These are phyloP conservation scores for Acipenser ruthenus DNA, from an alignment of 2,797 vertebrate genomes.

Conservation along the genomic window DNA sequence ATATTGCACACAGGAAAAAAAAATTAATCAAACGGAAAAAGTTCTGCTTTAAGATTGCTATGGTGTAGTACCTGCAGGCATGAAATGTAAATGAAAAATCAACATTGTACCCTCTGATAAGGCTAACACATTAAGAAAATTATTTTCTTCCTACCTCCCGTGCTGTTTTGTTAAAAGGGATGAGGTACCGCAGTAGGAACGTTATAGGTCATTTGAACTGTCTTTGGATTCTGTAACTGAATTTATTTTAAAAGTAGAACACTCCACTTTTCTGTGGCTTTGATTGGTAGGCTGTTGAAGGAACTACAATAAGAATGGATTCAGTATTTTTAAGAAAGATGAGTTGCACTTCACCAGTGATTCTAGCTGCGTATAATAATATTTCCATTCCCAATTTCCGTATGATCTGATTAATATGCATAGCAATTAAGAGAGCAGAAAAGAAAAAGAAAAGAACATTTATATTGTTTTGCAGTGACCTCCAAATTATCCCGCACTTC, in stretches of 20 bases:
- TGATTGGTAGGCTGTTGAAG: no score
- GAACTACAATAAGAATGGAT: no score
- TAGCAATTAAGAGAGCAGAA: no score
- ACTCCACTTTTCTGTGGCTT: no score
- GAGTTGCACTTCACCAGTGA: no score
- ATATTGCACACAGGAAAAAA: conserved; percentile 87
- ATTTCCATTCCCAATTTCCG: no score
- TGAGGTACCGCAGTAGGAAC: conserved; percentile 58
- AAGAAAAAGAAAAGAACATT: no score
- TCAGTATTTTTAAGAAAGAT: no score
- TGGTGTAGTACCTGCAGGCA: conserved; percentile 94
- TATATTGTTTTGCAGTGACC: no score
- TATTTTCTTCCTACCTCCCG: conserved; percentile 82
- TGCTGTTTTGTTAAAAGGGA: conserved; percentile 76
- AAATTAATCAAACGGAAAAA: conserved; percentile 98
- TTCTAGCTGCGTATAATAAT: no score
- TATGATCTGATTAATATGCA: no score
- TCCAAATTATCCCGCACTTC: no score
- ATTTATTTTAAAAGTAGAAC: conserved; percentile 37
- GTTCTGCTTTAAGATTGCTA: conserved; percentile 91
- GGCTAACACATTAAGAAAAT: conserved; percentile 98
- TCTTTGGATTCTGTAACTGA: conserved; percentile 50
- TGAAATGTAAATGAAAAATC: conserved; percentile 94
- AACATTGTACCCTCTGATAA: conserved; percentile 97
- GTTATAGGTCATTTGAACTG: conserved; percentile 33